Evolutionary conservation across 2,113 vertebrate species (phyloP), one percentile per base, ranked within the genome.

Genomic region (Pseudopodoces humilis): DNA sequence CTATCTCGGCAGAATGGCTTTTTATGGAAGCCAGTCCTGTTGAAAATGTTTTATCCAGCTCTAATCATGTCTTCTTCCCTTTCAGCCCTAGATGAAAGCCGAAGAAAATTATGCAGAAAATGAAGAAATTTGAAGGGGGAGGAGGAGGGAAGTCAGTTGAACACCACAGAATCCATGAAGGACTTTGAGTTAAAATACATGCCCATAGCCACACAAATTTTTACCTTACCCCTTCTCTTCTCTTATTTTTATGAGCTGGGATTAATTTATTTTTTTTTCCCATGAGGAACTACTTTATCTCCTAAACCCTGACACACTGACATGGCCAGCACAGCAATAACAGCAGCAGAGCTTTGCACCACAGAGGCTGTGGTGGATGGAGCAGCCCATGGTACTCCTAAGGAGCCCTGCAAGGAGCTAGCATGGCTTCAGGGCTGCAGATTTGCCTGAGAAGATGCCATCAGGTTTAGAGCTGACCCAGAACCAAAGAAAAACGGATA

Each of bases 71-170:
- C 81, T 85, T 58, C 71, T 83, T 59, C 85, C 84, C 83, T 92
- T 88, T 93, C 71, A 86, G 79, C 31, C 82, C 47, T 23, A 91
- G 75, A 86, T 86, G 65, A 95, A 94, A 92, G 83, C 52, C 88
- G 74, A 59, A 79, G 50, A 92, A 93, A 92, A 90, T 63, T 33
- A 87, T 41, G 14, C 79, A 90, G 60, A 80, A 90, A 83, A 89
- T 80, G 3, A 85, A 94, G 63, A 77, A 55, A 91, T 81, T 6
- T 37, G 5, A 23, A 17, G 11, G 6, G 8, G 4, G 7, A 3
- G 47, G 28, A 46, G 8, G 14, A 27, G 7, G 3, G 33, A 62
- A 50, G 49, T 68, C 53, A 56, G 27, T 19, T 62, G 27, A 92
- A 80, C 37, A 62, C 7, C 33, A 72, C 11, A 65, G 59, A 83